Evolutionary conservation across 2,113 vertebrate species (phyloP).

Genomic region (Illadopsis cleaveri): DNA sequence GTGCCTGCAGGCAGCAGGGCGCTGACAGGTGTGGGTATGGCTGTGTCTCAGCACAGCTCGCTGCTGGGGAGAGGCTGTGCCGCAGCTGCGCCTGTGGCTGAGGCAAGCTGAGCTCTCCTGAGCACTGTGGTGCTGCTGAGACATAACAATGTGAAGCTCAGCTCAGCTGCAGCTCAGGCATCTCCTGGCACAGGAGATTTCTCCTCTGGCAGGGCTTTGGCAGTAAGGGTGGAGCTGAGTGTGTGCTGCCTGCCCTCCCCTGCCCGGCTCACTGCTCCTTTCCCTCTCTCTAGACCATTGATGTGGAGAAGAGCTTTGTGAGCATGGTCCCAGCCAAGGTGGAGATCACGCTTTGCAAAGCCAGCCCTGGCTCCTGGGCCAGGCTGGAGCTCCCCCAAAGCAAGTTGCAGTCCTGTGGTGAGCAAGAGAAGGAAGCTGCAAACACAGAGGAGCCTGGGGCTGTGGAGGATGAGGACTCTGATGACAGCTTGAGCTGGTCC

Average conservation of each 20-base stretch:
- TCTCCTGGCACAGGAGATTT: neutral
- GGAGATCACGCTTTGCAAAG: constrained; percentile 87
- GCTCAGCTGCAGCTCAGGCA: neutral
- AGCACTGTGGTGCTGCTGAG: neutral
- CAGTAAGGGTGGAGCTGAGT: rapidly evolving
- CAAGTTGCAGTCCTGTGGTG: neutral
- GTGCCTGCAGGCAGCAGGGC: neutral
- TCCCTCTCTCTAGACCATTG: constrained; percentile 76
- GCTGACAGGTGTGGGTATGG: neutral
- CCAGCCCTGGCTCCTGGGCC: constrained; percentile 84
- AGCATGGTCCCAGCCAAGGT: constrained; percentile 90
- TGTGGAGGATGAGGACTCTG: constrained; percentile 49
- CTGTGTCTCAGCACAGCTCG: neutral
- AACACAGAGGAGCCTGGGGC: neutral
- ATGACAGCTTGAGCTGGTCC: constrained; percentile 78
- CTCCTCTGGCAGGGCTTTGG: neutral
- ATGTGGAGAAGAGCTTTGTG: constrained; percentile 80
- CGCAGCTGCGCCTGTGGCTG: rapidly evolving
- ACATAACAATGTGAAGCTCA: rapidly evolving
- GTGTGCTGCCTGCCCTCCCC: neutral
- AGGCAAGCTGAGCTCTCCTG: neutral
- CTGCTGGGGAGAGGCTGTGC: neutral
- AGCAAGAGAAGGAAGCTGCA: constrained; percentile 24
- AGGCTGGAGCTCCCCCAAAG: constrained; percentile 85
- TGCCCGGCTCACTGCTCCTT: neutral